Evolutionary conservation across 2,113 vertebrate species (phyloP).

Genomic region (Cricetomys ansorgei): DNA sequence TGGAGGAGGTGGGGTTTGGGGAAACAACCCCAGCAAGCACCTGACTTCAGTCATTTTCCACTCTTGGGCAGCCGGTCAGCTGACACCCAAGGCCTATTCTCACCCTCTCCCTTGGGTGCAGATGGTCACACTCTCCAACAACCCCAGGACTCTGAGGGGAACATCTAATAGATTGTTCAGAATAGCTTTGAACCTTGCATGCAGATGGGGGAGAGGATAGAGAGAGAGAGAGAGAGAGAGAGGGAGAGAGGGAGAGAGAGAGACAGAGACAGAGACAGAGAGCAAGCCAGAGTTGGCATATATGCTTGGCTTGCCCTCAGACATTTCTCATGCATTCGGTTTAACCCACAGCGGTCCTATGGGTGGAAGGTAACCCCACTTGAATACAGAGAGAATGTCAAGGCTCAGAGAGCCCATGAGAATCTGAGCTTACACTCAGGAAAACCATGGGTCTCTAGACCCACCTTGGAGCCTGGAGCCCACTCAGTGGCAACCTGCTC

Average conservation of each 20-base stretch:
- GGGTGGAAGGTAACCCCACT: not conserved
- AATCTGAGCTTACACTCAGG: not conserved
- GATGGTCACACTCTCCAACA: not conserved
- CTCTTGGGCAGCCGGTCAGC: not conserved
- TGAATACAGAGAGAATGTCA: not conserved
- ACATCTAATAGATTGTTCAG: not conserved
- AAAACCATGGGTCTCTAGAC: not conserved
- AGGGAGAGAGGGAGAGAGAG: not conserved
- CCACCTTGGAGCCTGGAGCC: not conserved
- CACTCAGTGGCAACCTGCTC: not conserved
- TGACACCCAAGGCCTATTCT: not conserved
- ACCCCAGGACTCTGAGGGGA: not conserved
- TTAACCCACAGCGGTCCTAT: not conserved
- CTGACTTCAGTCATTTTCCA: not conserved
- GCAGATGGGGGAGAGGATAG: too few species aligned
- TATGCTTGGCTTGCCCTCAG: fast-evolving
- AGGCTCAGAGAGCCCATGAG: not conserved
- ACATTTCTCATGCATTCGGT: too few species aligned
- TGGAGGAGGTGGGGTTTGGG: not conserved
- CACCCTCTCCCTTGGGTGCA: not conserved
- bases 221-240: not conserved
- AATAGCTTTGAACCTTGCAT: not conserved
- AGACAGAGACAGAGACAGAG: not conserved
- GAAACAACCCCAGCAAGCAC: not conserved
- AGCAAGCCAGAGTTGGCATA: not conserved